Base-by-base conservation (phyloP, 2,888 invertebrate species). In the Mesoligia furuncula region DNA sequence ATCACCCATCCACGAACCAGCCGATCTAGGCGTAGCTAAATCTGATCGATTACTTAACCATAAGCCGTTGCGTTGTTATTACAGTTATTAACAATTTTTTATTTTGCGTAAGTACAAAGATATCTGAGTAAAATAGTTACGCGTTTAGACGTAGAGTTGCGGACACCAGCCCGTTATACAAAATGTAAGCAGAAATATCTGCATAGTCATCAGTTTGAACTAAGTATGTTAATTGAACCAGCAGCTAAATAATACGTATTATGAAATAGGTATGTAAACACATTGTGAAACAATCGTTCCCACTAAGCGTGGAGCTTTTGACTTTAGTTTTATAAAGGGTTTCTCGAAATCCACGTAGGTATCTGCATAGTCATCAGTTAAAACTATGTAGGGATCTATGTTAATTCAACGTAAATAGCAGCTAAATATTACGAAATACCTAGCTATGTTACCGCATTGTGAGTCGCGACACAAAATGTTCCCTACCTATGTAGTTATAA, bases 321-420 rank as follows among this genome's bases (percentile, higher is more conserved):
- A 39, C n/a, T 65, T 64, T 39, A 15, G 2, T 36, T 20, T 62
- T 11, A 2, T 36, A 20, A 7, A 36, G 64, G 36, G 9, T 20
- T 69, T 36, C 51, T 62, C 20, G 11, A 36, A 36, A 62, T 62
- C 6, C 62, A 62, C 36, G 11, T 62, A 62, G 24, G 36, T 24
- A 48, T 66, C 48, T 65, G 17, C 39, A 27, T 31, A n/a, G n/a
- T 36, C 31, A 80, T 79, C 70, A 27, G 61, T 70, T 20, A 11
- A 62, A 62, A 11, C 9, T 45, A 36, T 48, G n/a, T 54, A 31
- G 3, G 9, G 31, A 48, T 8, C 20, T 13, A 31, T 51, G 45
- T 65, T 66, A 77, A 67, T 61, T 59, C 15, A 66, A 78, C 24
- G 27, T 59, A 36, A 64, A 4, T 9, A 64, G 17, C 20, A 54